Percentiles rank a stretch among this genome's conserved stretches.
Conservation (phyloP, 2,888 invertebrate genomes). For the Elmis aenea region DNA sequence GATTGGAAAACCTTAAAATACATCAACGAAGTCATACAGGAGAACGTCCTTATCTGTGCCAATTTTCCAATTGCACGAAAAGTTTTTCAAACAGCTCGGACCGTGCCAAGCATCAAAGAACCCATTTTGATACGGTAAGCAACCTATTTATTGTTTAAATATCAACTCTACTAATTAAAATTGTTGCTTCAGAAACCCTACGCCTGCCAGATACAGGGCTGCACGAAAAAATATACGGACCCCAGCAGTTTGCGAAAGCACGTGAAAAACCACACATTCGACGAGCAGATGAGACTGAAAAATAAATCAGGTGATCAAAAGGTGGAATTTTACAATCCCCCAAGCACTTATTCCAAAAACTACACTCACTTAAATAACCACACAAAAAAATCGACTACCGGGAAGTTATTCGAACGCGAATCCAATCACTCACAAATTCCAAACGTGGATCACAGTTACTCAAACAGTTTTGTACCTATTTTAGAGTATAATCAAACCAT, state of each 20-base stretch:
- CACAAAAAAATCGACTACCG: slow-evolving; percentile 7
- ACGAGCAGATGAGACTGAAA: slow-evolving; percentile 44
- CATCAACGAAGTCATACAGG: slow-evolving; percentile 95
- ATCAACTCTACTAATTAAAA: too few species aligned
- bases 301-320: slow-evolving; percentile 20
- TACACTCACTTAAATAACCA: background rate
- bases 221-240: slow-evolving; percentile 89
- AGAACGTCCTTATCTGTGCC: slow-evolving; percentile 93
- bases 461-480: slow-evolving; percentile 16
- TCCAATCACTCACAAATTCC: slow-evolving; percentile 4
- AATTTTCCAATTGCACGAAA: slow-evolving; percentile 86
- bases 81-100: slow-evolving; percentile 99
- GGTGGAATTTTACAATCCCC: background rate
- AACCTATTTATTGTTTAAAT: background rate
- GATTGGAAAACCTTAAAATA: slow-evolving; percentile 96
- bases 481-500: slow-evolving; percentile 6
- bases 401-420: slow-evolving; percentile 7
- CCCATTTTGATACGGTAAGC: slow-evolving; percentile 95
- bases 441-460: slow-evolving; percentile 27
- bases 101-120: slow-evolving; percentile 96
- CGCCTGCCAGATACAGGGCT: slow-evolving; percentile 82
- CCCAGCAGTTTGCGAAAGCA: slow-evolving; percentile 91
- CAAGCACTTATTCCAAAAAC: background rate
- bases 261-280: slow-evolving; percentile 70
- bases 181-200: slow-evolving; percentile 90